Percentiles rank a stretch among this genome's conserved stretches.
These are phyloP conservation scores for Thalpophila matura DNA, from an alignment of 2,888 invertebrate genomes.

Conservation along the genomic window DNA sequence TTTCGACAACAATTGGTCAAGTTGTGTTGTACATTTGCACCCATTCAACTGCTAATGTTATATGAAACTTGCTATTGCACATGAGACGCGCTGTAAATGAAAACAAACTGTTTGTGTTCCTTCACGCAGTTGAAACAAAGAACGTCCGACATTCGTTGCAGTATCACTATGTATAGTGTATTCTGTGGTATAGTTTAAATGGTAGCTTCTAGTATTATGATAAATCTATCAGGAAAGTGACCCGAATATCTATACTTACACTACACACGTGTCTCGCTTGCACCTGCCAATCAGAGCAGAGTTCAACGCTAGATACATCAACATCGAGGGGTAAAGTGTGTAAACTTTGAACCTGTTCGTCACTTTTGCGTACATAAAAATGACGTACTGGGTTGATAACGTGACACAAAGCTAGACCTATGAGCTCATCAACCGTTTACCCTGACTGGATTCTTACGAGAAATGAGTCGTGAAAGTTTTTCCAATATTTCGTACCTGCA, in stretches of 20 bases:
- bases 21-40: conserved; percentile 49
- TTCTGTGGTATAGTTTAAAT: conserved; percentile 22
- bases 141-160: conserved; percentile 24
- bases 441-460: neutral
- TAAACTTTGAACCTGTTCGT: conserved; percentile 21
- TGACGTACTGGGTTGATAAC: conserved; percentile 6
- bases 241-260: too few species aligned
- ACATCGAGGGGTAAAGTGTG: neutral
- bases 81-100: conserved; percentile 48
- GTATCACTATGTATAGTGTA: too few species aligned
- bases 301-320: conserved; percentile 15
- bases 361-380: conserved; percentile 1
- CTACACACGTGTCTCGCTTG: neutral
- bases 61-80: conserved; percentile 52
- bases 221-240: neutral
- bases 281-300: neutral
- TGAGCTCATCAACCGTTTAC: neutral
- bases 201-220: neutral
- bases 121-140: conserved; percentile 29
- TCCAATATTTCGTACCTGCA: neutral
- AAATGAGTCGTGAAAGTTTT: neutral
- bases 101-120: conserved; percentile 49
- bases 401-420: neutral
- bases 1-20: conserved; percentile 64
- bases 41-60: conserved; percentile 55